These are phyloP conservation scores for Trochalopteron elliotii DNA, from an alignment of 2,113 vertebrate genomes.

Conservation along the genomic window DNA sequence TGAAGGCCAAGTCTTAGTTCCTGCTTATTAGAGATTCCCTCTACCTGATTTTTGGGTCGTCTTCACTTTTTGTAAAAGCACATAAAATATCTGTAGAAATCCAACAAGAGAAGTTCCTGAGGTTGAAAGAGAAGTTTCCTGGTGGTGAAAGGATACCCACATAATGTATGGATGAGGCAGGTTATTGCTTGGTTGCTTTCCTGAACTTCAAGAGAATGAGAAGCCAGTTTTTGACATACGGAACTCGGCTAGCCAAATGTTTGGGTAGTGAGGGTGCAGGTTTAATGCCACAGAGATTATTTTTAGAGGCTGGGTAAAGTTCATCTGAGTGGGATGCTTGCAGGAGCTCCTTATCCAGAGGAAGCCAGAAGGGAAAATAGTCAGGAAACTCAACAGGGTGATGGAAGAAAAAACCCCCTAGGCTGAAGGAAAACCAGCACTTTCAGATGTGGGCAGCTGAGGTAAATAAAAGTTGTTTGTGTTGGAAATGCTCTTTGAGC, in stretches of 20 bases:
- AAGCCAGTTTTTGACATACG: not conserved
- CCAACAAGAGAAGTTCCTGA: not conserved
- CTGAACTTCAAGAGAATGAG: not conserved
- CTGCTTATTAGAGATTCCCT: not conserved
- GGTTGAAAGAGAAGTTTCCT: not conserved
- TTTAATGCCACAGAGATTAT: conserved; percentile 13
- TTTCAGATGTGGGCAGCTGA: conserved; percentile 35
- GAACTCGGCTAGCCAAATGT: not conserved
- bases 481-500: conserved; percentile 7
- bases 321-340: conserved; percentile 11
- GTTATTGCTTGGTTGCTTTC: not conserved
- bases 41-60: not conserved
- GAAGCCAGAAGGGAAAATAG: not conserved
- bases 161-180: not conserved
- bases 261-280: not conserved
- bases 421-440: not conserved
- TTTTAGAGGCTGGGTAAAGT: conserved; percentile 7
- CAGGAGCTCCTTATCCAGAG: not conserved
- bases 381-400: not conserved
- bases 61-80: not conserved
- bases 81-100: not conserved
- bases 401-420: not conserved
- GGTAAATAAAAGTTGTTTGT: not conserved
- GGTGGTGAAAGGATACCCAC: not conserved
- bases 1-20: not conserved